phyloP scores from a whole-genome alignment of 2,113 vertebrate species.

The Candoia aspera region DNA sequence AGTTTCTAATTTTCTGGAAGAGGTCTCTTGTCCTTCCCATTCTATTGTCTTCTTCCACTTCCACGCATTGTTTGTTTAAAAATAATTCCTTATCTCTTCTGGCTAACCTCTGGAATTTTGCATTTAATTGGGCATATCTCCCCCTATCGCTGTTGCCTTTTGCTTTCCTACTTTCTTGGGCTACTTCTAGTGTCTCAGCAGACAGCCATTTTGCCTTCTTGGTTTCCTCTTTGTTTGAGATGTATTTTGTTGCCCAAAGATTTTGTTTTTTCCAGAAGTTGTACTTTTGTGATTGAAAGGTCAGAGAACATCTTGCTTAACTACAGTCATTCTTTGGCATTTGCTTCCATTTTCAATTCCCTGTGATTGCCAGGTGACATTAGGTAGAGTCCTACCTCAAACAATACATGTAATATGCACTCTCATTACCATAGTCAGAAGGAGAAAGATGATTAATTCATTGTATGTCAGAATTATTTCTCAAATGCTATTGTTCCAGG shows the following conservation, averaged over 20 bases:
- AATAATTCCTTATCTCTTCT: no score
- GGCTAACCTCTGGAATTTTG: no score
- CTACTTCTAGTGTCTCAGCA: no score
- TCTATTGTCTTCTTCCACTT: no score
- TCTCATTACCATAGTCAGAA: neutral
- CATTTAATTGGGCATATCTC: no score
- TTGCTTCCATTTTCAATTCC: conserved; percentile 40
- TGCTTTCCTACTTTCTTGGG: no score
- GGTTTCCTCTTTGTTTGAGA: no score
- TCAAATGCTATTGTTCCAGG: neutral
- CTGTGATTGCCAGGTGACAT: conserved; percentile 10
- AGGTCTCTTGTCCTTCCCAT: no score
- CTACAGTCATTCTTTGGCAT: conserved; percentile 14
- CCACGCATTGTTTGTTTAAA: no score
- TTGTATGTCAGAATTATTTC: neutral
- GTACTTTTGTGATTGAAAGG: conserved; percentile 26
- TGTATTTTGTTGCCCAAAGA: neutral
- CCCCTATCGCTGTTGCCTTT: no score
- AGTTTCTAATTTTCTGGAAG: no score
- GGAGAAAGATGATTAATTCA: neutral
- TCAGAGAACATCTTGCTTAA: conserved; percentile 15
- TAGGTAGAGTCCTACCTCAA: neutral
- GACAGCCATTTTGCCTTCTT: no score
- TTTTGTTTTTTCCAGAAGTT: neutral
- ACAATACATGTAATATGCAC: conserved; percentile 12